Evolutionary conservation across 1,140 invertebrate species (phyloP).

Genomic region (Saccostrea cuccullata): DNA sequence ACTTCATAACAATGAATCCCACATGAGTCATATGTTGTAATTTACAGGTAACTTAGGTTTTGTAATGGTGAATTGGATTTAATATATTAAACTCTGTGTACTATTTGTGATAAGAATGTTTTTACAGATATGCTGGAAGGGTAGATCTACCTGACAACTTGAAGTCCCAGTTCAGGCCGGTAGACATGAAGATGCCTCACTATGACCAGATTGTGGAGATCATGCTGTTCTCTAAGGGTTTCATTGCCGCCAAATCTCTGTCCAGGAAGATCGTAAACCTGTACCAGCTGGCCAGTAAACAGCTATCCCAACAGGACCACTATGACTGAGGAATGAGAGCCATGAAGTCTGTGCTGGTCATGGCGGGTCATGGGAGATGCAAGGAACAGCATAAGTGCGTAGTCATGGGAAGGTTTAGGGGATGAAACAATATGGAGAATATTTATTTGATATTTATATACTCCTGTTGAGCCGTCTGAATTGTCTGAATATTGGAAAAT

Average conservation of each 20-base stretch:
- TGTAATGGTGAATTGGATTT: too few species aligned
- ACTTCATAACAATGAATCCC: conserved; percentile 83
- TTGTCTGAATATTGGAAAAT: too few species aligned
- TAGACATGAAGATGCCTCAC: conserved; percentile 96
- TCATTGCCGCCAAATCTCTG: conserved; percentile 85
- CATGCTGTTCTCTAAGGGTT: conserved; percentile 83
- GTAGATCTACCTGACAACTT: conserved; percentile 81
- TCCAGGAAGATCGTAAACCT: conserved; percentile 93
- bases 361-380: conserved; percentile 76
- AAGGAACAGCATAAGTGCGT: conserved; percentile 69
- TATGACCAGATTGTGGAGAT: conserved; percentile 94
- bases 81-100: conserved; percentile 48
- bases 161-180: conserved; percentile 88
- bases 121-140: conserved; percentile 81
- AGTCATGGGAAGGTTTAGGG: neutral
- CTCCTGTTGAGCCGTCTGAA: too few species aligned
- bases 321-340: conserved; percentile 96
- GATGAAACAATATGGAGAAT: too few species aligned
- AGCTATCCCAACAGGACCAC: conserved; percentile 93
- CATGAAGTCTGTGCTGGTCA: conserved; percentile 80
- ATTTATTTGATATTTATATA: too few species aligned
- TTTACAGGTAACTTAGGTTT: too few species aligned
- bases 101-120: too few species aligned
- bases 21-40: conserved; percentile 81
- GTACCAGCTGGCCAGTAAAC: conserved; percentile 93